phyloP scores from a whole-genome alignment of 2,888 invertebrate genomes.

The Masnerella sp. region DNA sequence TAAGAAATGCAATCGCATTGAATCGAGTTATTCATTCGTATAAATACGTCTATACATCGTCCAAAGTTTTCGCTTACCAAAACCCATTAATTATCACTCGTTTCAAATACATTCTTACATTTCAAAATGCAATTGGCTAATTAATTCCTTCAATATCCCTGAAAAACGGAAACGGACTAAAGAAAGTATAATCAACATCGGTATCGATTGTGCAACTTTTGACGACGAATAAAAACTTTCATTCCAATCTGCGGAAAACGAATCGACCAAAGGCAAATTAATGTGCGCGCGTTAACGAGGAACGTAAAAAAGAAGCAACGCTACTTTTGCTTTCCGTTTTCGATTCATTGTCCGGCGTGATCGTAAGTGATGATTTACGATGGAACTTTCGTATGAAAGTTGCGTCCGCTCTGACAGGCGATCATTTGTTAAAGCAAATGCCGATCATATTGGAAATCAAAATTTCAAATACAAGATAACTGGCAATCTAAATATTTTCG shows the following conservation, averaged over 20 bases:
- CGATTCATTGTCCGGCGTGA: constrained; percentile 16
- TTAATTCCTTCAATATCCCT: neutral
- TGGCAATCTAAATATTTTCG: no score
- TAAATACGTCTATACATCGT: no score
- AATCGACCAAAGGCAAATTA: neutral
- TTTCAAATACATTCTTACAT: neutral
- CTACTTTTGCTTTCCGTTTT: constrained; percentile 13
- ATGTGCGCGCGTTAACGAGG: constrained; percentile 15
- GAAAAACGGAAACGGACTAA: constrained; percentile 5
- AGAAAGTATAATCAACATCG: constrained; percentile 7
- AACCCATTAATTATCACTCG: no score
- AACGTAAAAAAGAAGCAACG: neutral
- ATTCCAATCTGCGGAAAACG: neutral
- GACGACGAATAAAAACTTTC: constrained; percentile 27
- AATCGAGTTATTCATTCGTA: constrained; percentile 15
- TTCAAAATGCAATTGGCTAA: constrained; percentile 5
- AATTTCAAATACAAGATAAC: no score
- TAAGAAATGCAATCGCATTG: constrained; percentile 13
- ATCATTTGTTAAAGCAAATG: constrained; percentile 41
- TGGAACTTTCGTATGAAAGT: constrained; percentile 52
- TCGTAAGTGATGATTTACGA: constrained; percentile 48
- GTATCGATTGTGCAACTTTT: constrained; percentile 4
- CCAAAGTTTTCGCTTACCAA: no score
- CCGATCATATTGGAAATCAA: no score
- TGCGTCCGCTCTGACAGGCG: constrained; percentile 19